Base-by-base conservation (phyloP, 2,888 invertebrate species). In the Mythimna impura region DNA sequence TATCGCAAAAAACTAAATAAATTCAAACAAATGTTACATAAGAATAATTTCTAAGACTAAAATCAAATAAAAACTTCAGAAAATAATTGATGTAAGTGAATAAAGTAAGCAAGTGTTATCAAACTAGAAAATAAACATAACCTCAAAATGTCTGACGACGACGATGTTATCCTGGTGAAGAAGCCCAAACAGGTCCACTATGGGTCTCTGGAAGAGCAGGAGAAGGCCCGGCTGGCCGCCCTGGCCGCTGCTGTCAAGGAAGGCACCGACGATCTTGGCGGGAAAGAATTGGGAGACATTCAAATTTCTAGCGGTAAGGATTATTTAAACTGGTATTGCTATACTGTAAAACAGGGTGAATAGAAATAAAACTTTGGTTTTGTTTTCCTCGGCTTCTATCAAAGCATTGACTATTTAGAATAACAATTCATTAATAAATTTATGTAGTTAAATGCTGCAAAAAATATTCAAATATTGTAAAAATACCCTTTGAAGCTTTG, bases 191-290 rank as follows among this genome's bases (percentile, higher is more conserved):
- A 97, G 0, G 97, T 99, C 66, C 98, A 99, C 90, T 99, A 99
- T 97, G 99, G 99, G 20, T 99, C 99, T 0, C 92, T 99, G 89
- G 99, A 99, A 91, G 99, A 99, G 89, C 96, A 97, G 50, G 99
- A 99, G 93, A 97, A 98, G 80, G 97, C 97, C 17, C 96, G 98
- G 71, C 94, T 98, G 88, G 97, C 97, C 25, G 96, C 97, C 64
- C 91, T 96, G 65, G 96, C 95, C 0, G 94, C 95, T 8, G 97
- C 97, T 17, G 97, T 97, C 58, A 96, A 96, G 62, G 97, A 97
- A 64, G 97, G 97, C 0, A 97, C 97, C 0, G 97, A 97, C 55
- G 97, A 97, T n/a, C 96, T 94, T 73, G 97, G 97, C 52, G 96
- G 97, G 20, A 96, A 95, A 75, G 97, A 97, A 7, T 92, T 97